Evolutionary conservation across 2,113 vertebrate genomes (phyloP).

Genomic region (Oriolus oriolus): DNA sequence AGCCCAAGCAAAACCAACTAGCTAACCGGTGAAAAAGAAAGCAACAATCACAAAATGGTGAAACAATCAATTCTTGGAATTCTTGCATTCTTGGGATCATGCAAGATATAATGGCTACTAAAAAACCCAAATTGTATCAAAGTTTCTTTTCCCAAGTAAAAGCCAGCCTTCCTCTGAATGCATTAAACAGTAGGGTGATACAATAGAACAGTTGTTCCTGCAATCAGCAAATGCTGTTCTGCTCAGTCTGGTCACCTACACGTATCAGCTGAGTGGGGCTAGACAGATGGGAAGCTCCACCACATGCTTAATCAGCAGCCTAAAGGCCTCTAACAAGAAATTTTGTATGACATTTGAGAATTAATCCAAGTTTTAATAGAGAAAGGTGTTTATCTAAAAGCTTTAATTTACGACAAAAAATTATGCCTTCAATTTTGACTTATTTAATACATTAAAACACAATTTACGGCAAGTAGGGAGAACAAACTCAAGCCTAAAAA

Average conservation of each 20-base stretch:
- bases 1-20: background rate
- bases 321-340: background rate
- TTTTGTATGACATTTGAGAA: background rate
- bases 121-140: background rate
- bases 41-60: background rate
- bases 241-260: conserved; percentile 11
- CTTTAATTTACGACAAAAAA: background rate
- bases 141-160: background rate
- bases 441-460: background rate
- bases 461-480: background rate
- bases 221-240: background rate
- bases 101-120: background rate
- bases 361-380: background rate
- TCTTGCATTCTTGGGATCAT: background rate
- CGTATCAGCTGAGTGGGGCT: background rate
- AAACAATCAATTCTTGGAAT: background rate
- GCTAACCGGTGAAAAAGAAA: background rate
- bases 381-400: background rate
- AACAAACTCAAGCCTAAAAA: background rate
- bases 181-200: background rate
- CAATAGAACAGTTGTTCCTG: background rate
- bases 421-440: background rate
- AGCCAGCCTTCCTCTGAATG: background rate
- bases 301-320: conserved; percentile 16
- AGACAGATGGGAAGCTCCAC: conserved; percentile 15